Percentiles rank a stretch among this genome's conserved stretches.
Evolutionary conservation across 1,140 invertebrate genomes (phyloP).

Genomic region (Drosophila mayri): DNA sequence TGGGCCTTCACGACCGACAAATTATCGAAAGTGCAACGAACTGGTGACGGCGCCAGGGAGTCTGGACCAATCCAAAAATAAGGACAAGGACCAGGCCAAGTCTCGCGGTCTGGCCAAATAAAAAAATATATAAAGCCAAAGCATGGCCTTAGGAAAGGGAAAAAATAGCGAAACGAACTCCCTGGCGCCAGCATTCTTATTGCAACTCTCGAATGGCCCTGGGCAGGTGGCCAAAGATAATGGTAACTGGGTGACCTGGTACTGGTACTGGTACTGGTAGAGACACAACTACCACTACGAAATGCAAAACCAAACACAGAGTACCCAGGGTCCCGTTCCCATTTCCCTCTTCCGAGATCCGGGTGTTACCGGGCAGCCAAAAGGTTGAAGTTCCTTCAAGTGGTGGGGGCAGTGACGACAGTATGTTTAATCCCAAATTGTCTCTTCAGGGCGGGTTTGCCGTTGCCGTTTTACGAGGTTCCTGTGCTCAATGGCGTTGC

Average conservation of each 20-base stretch:
- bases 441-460: constrained; percentile 44
- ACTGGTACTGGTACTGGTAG: neutral
- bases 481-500: constrained; percentile 73
- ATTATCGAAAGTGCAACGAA: constrained; percentile 39
- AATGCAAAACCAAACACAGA: constrained; percentile 50
- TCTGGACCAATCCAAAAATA: constrained; percentile 51
- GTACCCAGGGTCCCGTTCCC: neutral
- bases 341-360: constrained; percentile 16
- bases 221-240: constrained; percentile 8
- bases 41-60: constrained; percentile 48
- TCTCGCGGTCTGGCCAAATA: constrained; percentile 54
- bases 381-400: constrained; percentile 38
- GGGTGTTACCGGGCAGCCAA: constrained; percentile 6
- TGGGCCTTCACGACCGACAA: neutral
- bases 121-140: constrained; percentile 7
- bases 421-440: constrained; percentile 56
- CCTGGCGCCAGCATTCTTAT: constrained; percentile 40
- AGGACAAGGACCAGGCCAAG: constrained; percentile 54
- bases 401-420: constrained; percentile 7
- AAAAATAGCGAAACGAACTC: constrained; percentile 18
- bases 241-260: constrained; percentile 1
- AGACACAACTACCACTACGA: constrained; percentile 12
- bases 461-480: constrained; percentile 65
- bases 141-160: neutral
- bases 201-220: constrained; percentile 36